phyloP scores from a whole-genome alignment of 2,113 vertebrate genomes.

The Grantiella picta region DNA sequence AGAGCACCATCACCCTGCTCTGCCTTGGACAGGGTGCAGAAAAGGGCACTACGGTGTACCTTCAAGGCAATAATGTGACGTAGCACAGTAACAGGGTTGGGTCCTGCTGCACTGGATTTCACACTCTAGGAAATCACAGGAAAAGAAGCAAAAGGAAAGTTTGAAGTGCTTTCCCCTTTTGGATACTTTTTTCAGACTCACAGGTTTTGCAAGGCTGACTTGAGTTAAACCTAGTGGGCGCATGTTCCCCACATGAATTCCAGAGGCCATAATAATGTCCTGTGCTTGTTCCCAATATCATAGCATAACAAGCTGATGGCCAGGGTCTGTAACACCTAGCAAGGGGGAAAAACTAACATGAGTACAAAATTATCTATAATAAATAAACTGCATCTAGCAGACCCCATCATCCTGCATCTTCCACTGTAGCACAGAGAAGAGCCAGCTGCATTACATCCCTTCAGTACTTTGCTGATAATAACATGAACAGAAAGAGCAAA shows the following conservation, averaged over 20 bases:
- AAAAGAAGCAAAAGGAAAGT: not conserved
- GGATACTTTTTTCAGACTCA: not conserved
- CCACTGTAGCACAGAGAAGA: not conserved
- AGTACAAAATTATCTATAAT: not conserved
- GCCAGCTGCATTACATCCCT: not conserved
- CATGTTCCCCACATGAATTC: not conserved
- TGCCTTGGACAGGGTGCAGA: accelerated
- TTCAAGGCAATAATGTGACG: accelerated
- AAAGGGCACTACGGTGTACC: accelerated
- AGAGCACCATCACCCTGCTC: not conserved
- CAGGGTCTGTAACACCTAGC: not conserved
- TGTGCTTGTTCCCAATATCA: not conserved
- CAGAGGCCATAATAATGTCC: not conserved
- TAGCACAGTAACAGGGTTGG: not conserved
- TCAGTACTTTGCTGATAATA: not conserved
- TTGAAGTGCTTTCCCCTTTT: not conserved
- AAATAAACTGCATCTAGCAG: not conserved
- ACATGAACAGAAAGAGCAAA: not conserved
- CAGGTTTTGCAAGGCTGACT: not conserved
- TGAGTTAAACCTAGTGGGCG: not conserved
- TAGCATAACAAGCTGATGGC: not conserved
- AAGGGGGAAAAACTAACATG: not conserved
- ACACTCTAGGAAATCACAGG: not conserved
- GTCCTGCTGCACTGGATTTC: not conserved
- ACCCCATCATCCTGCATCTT: not conserved